Evolutionary conservation across 2,113 vertebrate species (phyloP), one percentile per base, ranked within the genome.

Genomic region (Rhynchopsitta pachyrhyncha): DNA sequence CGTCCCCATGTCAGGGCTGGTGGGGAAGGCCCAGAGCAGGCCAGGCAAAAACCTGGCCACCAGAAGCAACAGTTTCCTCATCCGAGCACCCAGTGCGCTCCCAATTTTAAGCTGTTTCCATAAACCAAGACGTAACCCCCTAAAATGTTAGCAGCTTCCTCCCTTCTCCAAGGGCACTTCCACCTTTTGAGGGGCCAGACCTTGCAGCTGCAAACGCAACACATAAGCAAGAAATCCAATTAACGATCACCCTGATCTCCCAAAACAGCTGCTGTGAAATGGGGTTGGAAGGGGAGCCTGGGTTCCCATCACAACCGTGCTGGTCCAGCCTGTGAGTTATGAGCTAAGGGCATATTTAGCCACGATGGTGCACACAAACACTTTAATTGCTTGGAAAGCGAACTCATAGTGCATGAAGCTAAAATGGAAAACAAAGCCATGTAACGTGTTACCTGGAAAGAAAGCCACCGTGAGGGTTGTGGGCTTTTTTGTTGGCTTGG

Each of bases 61-160:
- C 46, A 23, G 47, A 67, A 46, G 46, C 37, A 52, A 27, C 44
- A 8, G 7, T 84, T 42, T 77, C 46, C 64, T 74, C n/a, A 4
- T 11, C 3, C 2, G 3, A 39, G 81, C 64, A 39, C 9, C 13
- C 1, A 0, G 14, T 1, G 8, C 0, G 1, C 13, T 77, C n/a
- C 20, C 5, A 1, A 7, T 23, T 2, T 23, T 25, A 77, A 69
- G 49, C 37, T 3, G 0, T 37, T 83, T 41, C 73, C 24, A 47
- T 2, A 16, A 63, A 70, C 20, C 1, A 2, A 57, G 50, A 39
- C 0, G 3, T 66, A 71, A 92, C 33, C 12, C 53, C 55, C 7
- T 3, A 12, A 53, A 92, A 82, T 0, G 19, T 27, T 3, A 12
- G 47, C 84, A 35, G 81, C 81, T 84, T 47, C 68, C 62, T 33